A percentile compares a stretch with the other conserved stretches of the same genome.
These are phyloP conservation scores for Dunckerocampus dactyliophorus DNA, from an alignment of 2,113 vertebrate genomes.

Conservation along the genomic window DNA sequence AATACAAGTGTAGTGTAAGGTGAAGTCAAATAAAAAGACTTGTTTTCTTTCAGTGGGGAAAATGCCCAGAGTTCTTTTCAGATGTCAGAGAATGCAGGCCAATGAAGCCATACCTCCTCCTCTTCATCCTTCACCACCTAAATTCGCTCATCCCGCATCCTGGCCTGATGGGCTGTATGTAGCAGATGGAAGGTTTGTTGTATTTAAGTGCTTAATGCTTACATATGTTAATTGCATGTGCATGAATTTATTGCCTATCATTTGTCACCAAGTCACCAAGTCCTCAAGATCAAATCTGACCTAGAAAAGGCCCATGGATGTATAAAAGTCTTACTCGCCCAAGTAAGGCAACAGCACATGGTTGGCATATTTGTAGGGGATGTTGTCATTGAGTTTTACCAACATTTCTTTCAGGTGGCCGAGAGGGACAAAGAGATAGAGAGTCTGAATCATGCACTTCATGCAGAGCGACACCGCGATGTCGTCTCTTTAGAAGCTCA, in stretches of 20 bases:
- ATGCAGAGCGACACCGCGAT: conserved; percentile 83
- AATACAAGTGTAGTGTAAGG: too few relatives aligned
- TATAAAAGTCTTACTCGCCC: conserved; percentile 77
- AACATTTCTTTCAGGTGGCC: conserved; percentile 75
- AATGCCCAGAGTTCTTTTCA: conserved; percentile 88
- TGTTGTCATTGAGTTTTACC: not conserved
- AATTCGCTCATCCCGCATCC: conserved; percentile 74
- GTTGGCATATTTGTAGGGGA: not conserved
- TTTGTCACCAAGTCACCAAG: conserved; percentile 71
- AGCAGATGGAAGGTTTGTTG: conserved; percentile 78
- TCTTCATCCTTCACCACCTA: conserved; percentile 4
- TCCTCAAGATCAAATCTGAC: conserved; percentile 80
- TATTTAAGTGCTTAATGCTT: not conserved
- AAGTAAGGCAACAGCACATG: conserved; percentile 66
- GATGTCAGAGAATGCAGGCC: conserved; percentile 94
- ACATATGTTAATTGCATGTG: not conserved
- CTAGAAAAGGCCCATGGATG: conserved; percentile 77
- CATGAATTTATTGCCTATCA: too few relatives aligned
- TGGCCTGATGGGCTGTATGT: conserved; percentile 88
- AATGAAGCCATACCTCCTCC: conserved; percentile 84
- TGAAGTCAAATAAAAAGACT: too few relatives aligned
- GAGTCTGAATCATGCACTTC: conserved; percentile 76
- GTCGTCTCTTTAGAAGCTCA: conserved; percentile 83
- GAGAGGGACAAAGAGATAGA: conserved; percentile 87
- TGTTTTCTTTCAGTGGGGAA: conserved; percentile 76